phyloP scores from a whole-genome alignment of 2,888 invertebrate species.

The Athalia rosae region DNA sequence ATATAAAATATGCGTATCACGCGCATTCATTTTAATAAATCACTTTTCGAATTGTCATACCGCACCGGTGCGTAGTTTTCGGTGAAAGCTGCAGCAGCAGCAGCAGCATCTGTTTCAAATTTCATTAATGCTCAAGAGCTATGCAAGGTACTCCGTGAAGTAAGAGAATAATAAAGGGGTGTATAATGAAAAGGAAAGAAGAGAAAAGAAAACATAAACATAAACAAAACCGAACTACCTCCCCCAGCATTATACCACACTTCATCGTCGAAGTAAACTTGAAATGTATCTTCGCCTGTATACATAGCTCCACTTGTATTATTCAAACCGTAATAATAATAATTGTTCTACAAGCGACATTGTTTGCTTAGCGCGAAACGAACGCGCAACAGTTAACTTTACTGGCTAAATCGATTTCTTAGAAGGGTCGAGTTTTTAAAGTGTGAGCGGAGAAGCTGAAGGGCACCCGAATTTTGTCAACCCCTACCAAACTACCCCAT shows the following conservation, averaged over 20 bases:
- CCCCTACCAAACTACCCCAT: not conserved
- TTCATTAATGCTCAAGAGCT: conserved; percentile 2
- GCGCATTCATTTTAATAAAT: too few species aligned
- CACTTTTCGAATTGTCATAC: too few species aligned
- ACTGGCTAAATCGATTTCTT: conserved; percentile 31
- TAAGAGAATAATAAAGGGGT: conserved; percentile 7
- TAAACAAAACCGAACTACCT: not conserved
- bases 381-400: conserved; percentile 30
- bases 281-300: too few species aligned
- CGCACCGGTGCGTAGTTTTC: too few species aligned
- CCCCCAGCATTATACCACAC: too few species aligned
- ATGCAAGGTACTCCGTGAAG: not conserved
- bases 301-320: not conserved
- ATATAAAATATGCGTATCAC: too few species aligned
- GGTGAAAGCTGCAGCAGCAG: too few species aligned
- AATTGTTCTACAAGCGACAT: conserved; percentile 22
- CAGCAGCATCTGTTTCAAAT: not conserved
- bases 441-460: conserved; percentile 15
- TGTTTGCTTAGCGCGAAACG: conserved; percentile 20
- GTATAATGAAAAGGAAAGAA: not conserved
- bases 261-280: too few species aligned
- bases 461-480: conserved; percentile 32
- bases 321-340: not conserved
- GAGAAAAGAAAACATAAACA: not conserved
- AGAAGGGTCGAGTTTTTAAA: conserved; percentile 23